phyloP scores from a whole-genome alignment of 2,113 vertebrate species.

The Boleophthalmus pectinirostris region DNA sequence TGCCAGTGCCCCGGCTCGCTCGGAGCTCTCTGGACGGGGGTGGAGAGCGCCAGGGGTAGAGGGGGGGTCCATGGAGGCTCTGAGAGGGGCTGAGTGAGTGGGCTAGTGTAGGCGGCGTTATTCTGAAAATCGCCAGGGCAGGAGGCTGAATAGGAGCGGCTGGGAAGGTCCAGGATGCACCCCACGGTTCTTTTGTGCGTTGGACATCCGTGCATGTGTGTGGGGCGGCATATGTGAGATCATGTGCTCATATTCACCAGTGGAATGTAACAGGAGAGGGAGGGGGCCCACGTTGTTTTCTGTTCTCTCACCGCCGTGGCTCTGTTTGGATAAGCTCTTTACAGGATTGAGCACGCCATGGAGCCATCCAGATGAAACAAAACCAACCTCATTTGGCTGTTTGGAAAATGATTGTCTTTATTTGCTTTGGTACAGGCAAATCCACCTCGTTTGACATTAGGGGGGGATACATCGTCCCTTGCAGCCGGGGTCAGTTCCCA shows the following conservation, averaged over 20 bases:
- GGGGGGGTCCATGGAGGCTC: conserved; percentile 61
- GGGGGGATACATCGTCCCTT: conserved; percentile 56
- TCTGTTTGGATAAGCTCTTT: conserved; percentile 74
- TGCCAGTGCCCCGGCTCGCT: conserved; percentile 67
- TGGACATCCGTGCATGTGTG: conserved; percentile 55
- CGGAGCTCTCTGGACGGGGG: conserved; percentile 65
- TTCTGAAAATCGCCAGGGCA: conserved; percentile 71
- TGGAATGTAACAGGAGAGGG: conserved; percentile 68
- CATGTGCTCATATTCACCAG: conserved; percentile 77
- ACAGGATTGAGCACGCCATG: conserved; percentile 55
- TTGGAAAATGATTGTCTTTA: conserved; percentile 71
- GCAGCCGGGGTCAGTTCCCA: conserved; percentile 65
- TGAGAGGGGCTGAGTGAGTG: conserved; percentile 55
- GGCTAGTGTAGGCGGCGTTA: conserved; percentile 72
- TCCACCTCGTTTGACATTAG: conserved; percentile 65
- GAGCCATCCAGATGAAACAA: conserved; percentile 75
- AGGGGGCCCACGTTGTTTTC: conserved; percentile 62
- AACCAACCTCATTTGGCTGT: conserved; percentile 66
- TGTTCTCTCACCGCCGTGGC: conserved; percentile 62
- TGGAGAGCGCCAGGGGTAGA: conserved; percentile 20
- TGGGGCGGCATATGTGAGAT: conserved; percentile 72
- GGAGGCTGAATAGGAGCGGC: conserved; percentile 70
- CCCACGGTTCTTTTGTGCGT: conserved; percentile 72
- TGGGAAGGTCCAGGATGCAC: conserved; percentile 76
- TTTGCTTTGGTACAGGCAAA: conserved; percentile 69